Evolutionary conservation across 1,140 invertebrate species (phyloP).

Genomic region (Drosophila pallidifrons): DNA sequence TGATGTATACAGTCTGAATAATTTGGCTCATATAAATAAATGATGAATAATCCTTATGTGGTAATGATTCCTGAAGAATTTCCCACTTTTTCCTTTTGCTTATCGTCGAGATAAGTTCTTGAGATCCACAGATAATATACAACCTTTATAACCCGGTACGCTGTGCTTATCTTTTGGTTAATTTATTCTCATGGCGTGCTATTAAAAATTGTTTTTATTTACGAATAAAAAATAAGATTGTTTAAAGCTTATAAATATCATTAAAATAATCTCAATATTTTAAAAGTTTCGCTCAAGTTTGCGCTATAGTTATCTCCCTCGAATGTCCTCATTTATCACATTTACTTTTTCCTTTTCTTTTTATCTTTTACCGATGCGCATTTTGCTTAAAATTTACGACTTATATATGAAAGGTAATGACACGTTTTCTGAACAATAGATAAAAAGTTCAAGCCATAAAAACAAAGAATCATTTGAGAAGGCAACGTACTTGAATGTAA

Average conservation of each 20-base stretch:
- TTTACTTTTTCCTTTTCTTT: not conserved
- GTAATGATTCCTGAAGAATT: not conserved
- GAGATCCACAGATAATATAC: constrained; percentile 4
- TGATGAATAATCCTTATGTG: not conserved
- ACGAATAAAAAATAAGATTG: constrained; percentile 12
- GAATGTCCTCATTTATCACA: constrained; percentile 7
- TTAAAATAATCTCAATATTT: not conserved
- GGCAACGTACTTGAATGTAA: constrained; percentile 14
- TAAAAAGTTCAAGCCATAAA: constrained; percentile 4
- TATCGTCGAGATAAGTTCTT: constrained; percentile 1
- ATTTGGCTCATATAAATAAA: too few relatives aligned
- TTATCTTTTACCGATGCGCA: constrained; percentile 25
- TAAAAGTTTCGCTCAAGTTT: constrained; percentile 1
- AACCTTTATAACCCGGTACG: not conserved
- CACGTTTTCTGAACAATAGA: constrained; percentile 32
- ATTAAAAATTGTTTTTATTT: constrained; percentile 12
- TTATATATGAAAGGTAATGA: not conserved
- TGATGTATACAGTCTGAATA: too few relatives aligned
- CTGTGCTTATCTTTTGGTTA: not conserved
- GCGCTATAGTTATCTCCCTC: not conserved
- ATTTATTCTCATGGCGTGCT: constrained; percentile 5
- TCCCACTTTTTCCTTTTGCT: not conserved
- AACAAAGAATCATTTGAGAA: constrained; percentile 13
- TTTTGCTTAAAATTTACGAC: constrained; percentile 20
- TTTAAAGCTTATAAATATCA: not conserved